Conservation (phyloP, 2,797 vertebrate genomes). For the Tenualosa ilisha region DNA sequence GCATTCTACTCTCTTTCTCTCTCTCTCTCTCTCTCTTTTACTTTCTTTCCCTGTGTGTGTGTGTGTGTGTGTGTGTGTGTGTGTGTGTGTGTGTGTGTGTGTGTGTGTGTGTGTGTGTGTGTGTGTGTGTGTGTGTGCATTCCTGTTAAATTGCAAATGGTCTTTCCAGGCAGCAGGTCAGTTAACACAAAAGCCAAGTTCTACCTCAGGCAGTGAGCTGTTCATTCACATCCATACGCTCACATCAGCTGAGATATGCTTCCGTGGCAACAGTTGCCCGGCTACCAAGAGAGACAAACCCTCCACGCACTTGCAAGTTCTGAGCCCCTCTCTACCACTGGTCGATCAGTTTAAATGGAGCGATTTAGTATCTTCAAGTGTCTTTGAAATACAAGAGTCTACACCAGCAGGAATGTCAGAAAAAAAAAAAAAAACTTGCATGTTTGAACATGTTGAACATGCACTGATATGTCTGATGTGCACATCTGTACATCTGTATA, state of each 20-base stretch:
- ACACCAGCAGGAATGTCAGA: not conserved
- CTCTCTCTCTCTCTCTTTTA: slow-evolving; percentile 9
- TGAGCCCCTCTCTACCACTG: not conserved
- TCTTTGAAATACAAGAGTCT: not conserved
- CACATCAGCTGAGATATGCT: not conserved
- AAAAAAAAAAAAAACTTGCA: not conserved
- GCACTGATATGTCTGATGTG: not conserved
- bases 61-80: not conserved
- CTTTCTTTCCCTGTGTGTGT: slow-evolving; percentile 18
- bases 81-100: not conserved
- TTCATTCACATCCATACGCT: slow-evolving; percentile 15
- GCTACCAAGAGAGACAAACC: not conserved
- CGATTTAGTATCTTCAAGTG: not conserved
- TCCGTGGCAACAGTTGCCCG: not conserved
- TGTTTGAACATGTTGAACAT: not conserved
- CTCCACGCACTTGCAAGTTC: not conserved
- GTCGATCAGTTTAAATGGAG: not conserved
- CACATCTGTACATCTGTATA: no score
- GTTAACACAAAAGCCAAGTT: slow-evolving; percentile 2
- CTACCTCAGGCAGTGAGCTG: slow-evolving; percentile 13
- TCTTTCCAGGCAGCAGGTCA: not conserved
- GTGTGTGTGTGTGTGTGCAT: slow-evolving; percentile 6
- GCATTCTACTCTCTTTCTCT: not conserved
- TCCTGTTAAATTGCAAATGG: not conserved
- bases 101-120: slow-evolving; percentile 22